phyloP scores from a whole-genome alignment of 1,140 invertebrate genomes.

The Holotrichia oblita region DNA sequence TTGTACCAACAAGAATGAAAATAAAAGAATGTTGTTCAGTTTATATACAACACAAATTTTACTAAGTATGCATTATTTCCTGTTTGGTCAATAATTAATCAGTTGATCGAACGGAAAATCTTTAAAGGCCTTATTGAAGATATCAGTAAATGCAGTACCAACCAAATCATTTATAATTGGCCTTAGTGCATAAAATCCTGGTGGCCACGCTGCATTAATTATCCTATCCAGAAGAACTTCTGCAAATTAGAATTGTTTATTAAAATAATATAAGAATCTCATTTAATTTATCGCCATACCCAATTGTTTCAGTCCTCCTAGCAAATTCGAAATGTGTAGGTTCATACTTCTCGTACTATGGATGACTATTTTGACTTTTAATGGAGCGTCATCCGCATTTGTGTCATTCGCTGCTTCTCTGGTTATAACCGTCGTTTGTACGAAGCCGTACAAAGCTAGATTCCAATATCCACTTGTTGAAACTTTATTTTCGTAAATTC shows the following conservation, averaged over 20 bases:
- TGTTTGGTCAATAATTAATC: slow-evolving; percentile 16
- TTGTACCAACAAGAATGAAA: too few relatives aligned
- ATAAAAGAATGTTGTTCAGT: too few relatives aligned
- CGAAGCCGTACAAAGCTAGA: slow-evolving; percentile 76
- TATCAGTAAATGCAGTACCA: slow-evolving; percentile 81
- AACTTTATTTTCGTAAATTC: slow-evolving; percentile 67
- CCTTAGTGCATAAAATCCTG: slow-evolving; percentile 75
- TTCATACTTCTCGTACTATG: slow-evolving; percentile 78
- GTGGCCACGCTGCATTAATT: slow-evolving; percentile 80
- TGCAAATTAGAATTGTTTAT: slow-evolving; percentile 59
- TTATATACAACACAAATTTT: too few relatives aligned
- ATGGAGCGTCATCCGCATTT: slow-evolving; percentile 60
- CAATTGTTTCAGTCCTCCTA: slow-evolving; percentile 70
- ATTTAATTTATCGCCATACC: slow-evolving; percentile 63
- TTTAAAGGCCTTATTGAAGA: slow-evolving; percentile 78
- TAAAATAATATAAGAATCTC: neutral
- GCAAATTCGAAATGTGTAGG: slow-evolving; percentile 79
- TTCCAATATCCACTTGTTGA: slow-evolving; percentile 76
- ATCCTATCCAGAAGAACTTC: slow-evolving; percentile 72
- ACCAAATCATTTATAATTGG: slow-evolving; percentile 85
- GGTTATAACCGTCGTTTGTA: slow-evolving; percentile 78
- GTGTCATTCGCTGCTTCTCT: slow-evolving; percentile 55
- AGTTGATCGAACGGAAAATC: slow-evolving; percentile 63
- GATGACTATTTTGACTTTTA: slow-evolving; percentile 75
- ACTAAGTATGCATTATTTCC: too few relatives aligned